Base-by-base conservation (phyloP, 2,888 invertebrate genomes). In the Chirona hameri region DNA sequence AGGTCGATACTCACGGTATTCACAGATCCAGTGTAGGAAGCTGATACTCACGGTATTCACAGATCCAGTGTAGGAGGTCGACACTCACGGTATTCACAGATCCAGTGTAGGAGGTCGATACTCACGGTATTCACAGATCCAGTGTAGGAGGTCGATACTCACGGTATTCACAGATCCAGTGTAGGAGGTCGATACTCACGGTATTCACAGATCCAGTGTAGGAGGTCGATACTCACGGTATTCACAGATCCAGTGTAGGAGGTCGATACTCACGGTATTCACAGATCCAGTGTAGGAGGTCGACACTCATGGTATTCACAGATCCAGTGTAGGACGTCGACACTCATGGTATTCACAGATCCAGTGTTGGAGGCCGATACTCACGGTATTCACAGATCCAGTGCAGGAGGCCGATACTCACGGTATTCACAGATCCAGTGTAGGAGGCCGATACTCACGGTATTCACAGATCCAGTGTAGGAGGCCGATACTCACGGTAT, bases 221-320 rank as follows among this genome's bases (percentile, higher is more conserved):
- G 90, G 87, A 96, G 96, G 89, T 97, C 96, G 83, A 97, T 91
- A 91, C 93, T 92, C 90, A 95, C 95, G 92, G 90, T 94, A 87
- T 89, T 96, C 95, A 89, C 97, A 97, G 87, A 97, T 94, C 93
- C 96, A 97, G 89, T 95, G 95, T 83, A 96, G 90, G 87, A 96
- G 96, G 89, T 97, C 96, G 83, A 97, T 91, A 91, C 93, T 92
- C 90, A 95, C 95, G 92, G 90, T 94, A 87, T 89, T 96, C 95
- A 89, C 97, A 97, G 87, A 97, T 94, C 93, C 96, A 97, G 89
- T 95, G 95, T 83, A 96, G 90, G 87, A 96, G 96, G 89, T 97
- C 96, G 83, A 97, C 83, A 91, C 93, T 92, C 90, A 95, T 95
- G 92, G 90, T 94, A 87, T 89, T 96, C 95, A 89, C 97, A 97